Evolutionary conservation across 2,888 invertebrate species (phyloP).

Genomic region (Penaeus monodon): DNA sequence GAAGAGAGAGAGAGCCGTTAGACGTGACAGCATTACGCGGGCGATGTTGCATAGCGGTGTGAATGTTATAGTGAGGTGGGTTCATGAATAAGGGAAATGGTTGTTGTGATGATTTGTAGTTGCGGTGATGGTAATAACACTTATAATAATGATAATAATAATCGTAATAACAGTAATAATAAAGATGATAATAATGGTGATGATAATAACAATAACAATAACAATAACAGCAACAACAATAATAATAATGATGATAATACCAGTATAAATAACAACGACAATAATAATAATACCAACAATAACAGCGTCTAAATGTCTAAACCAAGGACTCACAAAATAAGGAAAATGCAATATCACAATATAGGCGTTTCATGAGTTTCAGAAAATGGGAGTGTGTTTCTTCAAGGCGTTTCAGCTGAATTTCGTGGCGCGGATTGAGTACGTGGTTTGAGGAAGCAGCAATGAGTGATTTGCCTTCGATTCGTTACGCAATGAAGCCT

Average conservation of each 20-base stretch:
- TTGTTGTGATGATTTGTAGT: background rate
- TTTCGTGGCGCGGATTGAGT: no score
- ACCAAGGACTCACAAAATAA: no score
- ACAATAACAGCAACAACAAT: background rate
- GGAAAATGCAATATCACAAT: background rate
- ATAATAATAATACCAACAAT: background rate
- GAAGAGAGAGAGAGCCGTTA: no score
- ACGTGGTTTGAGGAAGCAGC: no score
- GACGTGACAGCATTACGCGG: no score
- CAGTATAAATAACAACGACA: background rate
- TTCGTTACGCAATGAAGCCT: no score
- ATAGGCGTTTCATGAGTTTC: background rate
- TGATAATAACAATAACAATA: background rate
- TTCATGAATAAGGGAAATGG: no score
- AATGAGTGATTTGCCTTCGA: no score
- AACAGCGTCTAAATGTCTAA: background rate
- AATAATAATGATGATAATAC: background rate
- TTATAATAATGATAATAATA: background rate
- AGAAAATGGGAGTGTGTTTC: no score
- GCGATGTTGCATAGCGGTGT: no score
- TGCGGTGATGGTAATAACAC: background rate
- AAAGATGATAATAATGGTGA: background rate
- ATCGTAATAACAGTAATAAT: background rate
- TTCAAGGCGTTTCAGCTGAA: no score
- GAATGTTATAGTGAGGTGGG: no score